phyloP scores from a whole-genome alignment of 2,797 vertebrate species.

The Channallabes apus region DNA sequence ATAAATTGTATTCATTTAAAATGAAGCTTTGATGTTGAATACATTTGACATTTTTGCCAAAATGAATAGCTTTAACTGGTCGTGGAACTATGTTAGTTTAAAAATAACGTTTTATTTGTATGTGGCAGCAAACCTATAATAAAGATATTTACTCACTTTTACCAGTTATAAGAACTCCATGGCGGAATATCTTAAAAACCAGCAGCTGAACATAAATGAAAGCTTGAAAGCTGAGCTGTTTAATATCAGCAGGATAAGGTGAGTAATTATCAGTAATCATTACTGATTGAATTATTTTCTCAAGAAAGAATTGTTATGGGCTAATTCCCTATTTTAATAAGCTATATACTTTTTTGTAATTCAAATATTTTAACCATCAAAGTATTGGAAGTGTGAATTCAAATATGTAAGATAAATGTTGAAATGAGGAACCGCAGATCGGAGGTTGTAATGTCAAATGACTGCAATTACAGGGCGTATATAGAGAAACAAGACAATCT shows the following conservation, averaged over 20 bases:
- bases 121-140: background rate
- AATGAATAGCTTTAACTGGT: background rate
- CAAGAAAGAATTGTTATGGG: background rate
- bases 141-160: conserved; percentile 20
- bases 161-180: conserved; percentile 79
- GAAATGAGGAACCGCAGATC: background rate
- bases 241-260: conserved; percentile 84
- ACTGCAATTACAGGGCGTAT: conserved; percentile 68
- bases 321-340: background rate
- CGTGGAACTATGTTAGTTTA: background rate
- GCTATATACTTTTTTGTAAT: too few species aligned
- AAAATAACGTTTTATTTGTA: background rate
- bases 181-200: conserved; percentile 75
- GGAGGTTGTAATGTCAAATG: background rate
- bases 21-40: background rate
- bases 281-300: background rate
- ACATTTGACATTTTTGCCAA: background rate
- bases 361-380: too few species aligned
- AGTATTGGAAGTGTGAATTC: too few species aligned
- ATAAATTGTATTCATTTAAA: background rate
- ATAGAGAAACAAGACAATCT: conserved; percentile 53
- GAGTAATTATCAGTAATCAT: conserved; percentile 43
- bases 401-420: background rate
- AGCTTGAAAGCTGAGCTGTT: conserved; percentile 82
- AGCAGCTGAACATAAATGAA: conserved; percentile 62